Percentiles rank a stretch among this genome's conserved stretches.
These are phyloP conservation scores for Meandrina meandrites DNA, from an alignment of 92 coral and sea anemone genomes.

Conservation along the genomic window DNA sequence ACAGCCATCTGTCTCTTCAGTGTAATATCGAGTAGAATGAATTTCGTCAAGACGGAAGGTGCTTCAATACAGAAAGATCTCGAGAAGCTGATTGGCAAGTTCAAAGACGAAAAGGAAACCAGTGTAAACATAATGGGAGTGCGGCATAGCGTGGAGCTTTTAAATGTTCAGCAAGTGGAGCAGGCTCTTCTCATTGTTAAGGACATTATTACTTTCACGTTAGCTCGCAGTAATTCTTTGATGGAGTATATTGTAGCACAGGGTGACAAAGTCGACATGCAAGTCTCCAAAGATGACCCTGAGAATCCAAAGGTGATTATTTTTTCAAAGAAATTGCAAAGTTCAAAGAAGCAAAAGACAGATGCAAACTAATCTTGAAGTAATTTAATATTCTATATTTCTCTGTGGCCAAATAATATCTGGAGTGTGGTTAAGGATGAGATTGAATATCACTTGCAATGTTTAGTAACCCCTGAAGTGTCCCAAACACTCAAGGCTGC, in stretches of 20 bases:
- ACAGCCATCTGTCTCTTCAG: conserved; percentile 80
- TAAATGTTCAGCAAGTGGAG: conserved; percentile 89
- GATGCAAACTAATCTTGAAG: not conserved
- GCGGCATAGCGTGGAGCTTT: conserved; percentile 76
- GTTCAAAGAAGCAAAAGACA: conserved; percentile 56
- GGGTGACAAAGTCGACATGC: conserved; percentile 93
- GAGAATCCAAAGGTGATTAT: conserved; percentile 84
- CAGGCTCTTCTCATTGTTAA: conserved; percentile 90
- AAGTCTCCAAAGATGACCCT: conserved; percentile 78
- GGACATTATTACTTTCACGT: conserved; percentile 70
- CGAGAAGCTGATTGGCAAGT: conserved; percentile 63
- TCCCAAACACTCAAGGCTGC: too few species aligned
- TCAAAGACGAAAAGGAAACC: conserved; percentile 61
- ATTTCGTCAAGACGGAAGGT: conserved; percentile 71
- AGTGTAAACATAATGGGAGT: conserved; percentile 74
- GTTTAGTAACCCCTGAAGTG: not conserved
- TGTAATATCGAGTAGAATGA: conserved; percentile 77
- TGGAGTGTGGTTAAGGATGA: not conserved
- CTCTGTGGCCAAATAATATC: not conserved
- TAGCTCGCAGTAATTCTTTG: conserved; percentile 71
- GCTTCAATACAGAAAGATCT: conserved; percentile 75
- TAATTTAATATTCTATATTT: not conserved
- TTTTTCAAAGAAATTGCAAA: conserved; percentile 79
- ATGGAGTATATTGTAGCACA: conserved; percentile 92
- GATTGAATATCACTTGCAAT: not conserved